Percentiles rank a stretch among this genome's conserved stretches.
These are phyloP conservation scores for Apocrypta bakeri DNA, from an alignment of 1,140 invertebrate genomes.

Conservation along the genomic window DNA sequence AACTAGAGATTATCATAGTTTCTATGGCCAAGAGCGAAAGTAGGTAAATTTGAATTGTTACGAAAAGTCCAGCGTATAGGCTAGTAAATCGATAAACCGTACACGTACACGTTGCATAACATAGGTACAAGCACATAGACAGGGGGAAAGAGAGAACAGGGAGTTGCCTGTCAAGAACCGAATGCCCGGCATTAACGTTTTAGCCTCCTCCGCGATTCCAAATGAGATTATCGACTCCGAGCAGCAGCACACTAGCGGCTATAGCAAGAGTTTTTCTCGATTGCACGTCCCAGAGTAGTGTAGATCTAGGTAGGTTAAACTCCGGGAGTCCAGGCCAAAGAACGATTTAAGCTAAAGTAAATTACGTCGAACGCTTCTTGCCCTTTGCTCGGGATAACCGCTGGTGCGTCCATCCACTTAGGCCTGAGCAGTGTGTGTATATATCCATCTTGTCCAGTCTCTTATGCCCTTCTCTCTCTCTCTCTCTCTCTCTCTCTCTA, in stretches of 20 bases:
- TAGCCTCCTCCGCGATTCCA: neutral
- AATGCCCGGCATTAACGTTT: neutral
- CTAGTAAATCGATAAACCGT: neutral
- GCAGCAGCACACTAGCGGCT: no score
- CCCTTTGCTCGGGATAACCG: conserved; percentile 17
- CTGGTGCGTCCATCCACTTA: conserved; percentile 23
- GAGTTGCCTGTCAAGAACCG: neutral
- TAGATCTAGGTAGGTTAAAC: neutral
- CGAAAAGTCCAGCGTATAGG: neutral
- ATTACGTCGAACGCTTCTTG: conserved; percentile 39
- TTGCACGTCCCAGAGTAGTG: neutral
- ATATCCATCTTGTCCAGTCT: conserved; percentile 8
- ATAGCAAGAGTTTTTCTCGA: neutral
- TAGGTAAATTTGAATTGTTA: neutral
- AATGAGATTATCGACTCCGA: neutral
- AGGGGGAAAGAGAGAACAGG: neutral
- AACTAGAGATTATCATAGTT: neutral
- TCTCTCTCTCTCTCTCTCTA: conserved; percentile 4
- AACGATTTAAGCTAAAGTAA: conserved; percentile 40
- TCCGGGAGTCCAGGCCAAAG: neutral
- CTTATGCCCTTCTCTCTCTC: conserved; percentile 6
- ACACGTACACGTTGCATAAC: neutral
- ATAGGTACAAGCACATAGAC: neutral
- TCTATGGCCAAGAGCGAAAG: neutral
- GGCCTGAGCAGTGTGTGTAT: neutral